phyloP scores from a whole-genome alignment of 2,797 vertebrate genomes.

The Sebastes aleutianus region DNA sequence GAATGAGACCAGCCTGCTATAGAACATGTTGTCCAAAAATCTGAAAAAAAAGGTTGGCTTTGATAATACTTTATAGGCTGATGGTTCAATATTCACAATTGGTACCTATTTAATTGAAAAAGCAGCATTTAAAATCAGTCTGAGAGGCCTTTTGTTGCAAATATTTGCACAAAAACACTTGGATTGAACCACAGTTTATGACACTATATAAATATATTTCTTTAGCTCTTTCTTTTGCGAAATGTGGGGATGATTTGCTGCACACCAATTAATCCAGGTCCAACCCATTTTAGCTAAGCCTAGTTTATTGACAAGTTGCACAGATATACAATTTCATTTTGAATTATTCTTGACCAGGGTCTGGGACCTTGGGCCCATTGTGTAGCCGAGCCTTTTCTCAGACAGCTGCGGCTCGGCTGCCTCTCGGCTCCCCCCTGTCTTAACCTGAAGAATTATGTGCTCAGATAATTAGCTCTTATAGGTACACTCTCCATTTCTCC shows the following conservation, averaged over 20 bases:
- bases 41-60: background rate
- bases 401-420: slow-evolving; percentile 70
- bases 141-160: background rate
- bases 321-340: slow-evolving; percentile 44
- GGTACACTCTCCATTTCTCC: slow-evolving; percentile 87
- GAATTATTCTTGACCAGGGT: slow-evolving; percentile 54
- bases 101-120: background rate
- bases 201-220: background rate
- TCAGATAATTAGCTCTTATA: slow-evolving; percentile 87
- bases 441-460: slow-evolving; percentile 88
- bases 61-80: background rate
- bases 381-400: slow-evolving; percentile 61
- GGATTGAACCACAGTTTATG: background rate
- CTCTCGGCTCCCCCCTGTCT: slow-evolving; percentile 78
- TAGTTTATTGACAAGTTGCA: slow-evolving; percentile 17
- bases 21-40: background rate
- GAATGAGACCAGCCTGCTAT: too few species aligned
- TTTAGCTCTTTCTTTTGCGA: slow-evolving; percentile 1
- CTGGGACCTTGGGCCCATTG: slow-evolving; percentile 62
- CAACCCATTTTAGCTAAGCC: slow-evolving; percentile 11
- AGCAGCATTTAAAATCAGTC: background rate
- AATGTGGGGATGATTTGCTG: slow-evolving; percentile 3
- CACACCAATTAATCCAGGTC: slow-evolving; percentile 22
- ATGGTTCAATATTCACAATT: background rate
- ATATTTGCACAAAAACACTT: background rate